Evolutionary conservation across 2,888 invertebrate genomes (phyloP).

Genomic region (Ophion ellenae): DNA sequence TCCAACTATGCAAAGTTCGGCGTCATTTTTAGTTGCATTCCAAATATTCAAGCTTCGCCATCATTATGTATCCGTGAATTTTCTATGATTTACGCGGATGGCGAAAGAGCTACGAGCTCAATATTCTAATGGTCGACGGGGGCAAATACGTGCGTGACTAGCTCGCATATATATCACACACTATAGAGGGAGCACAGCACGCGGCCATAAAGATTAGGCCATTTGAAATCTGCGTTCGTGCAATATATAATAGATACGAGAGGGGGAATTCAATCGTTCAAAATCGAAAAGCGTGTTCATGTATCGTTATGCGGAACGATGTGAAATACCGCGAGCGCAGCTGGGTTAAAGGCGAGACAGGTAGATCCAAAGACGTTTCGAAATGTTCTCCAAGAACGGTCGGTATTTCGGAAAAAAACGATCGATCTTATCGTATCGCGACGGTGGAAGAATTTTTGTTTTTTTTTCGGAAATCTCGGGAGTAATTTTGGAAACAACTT

Average conservation of each 20-base stretch:
- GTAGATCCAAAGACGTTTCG: too few relatives aligned
- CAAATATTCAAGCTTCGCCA: background rate
- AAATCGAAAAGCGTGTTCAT: background rate
- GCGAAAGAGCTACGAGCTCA: conserved; percentile 63
- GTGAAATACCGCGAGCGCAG: too few relatives aligned
- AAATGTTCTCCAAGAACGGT: background rate
- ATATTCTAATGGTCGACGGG: conserved; percentile 60
- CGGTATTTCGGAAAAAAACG: background rate
- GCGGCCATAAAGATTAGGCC: conserved; percentile 40
- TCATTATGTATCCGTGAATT: conserved; percentile 4
- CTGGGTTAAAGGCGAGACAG: too few relatives aligned
- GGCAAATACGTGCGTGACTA: conserved; percentile 62
- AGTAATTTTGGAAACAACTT: background rate
- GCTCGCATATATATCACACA: conserved; percentile 61
- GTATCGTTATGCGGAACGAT: background rate
- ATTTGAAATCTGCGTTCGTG: conserved; percentile 30
- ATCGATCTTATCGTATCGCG: background rate
- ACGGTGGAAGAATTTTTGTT: background rate
- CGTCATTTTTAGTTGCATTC: too few relatives aligned
- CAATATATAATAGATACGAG: conserved; percentile 44
- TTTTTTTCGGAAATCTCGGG: background rate
- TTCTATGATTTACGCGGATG: conserved; percentile 65
- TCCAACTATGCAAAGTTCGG: too few relatives aligned
- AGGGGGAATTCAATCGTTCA: conserved; percentile 36
- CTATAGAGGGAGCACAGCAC: conserved; percentile 21